A percentile compares a stretch with the other conserved stretches of the same genome.
phyloP scores from a whole-genome alignment of 2,113 vertebrate species.

The Marmota monax region DNA sequence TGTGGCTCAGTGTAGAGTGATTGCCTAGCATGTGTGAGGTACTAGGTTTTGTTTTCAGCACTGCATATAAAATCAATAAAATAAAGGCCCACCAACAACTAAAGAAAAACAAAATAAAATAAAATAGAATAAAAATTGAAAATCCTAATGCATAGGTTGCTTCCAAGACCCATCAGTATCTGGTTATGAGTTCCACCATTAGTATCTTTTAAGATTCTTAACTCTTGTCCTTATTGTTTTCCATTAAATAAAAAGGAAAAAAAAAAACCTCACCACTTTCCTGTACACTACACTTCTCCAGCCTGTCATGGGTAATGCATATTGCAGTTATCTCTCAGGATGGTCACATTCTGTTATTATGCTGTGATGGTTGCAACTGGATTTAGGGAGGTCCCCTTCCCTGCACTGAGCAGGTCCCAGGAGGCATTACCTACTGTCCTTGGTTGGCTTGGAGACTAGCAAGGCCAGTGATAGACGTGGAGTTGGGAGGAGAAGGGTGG shows the following conservation, averaged over 20 bases:
- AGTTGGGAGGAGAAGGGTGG: neutral
- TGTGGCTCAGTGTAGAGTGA: too few species aligned
- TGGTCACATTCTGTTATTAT: neutral
- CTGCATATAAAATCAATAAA: too few species aligned
- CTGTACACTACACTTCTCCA: neutral
- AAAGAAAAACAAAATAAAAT: too few species aligned
- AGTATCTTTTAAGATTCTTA: constrained; percentile 21
- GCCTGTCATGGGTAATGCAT: neutral
- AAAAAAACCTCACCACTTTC: neutral
- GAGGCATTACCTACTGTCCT: neutral
- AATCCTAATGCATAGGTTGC: neutral
- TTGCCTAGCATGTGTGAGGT: too few species aligned
- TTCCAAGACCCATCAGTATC: neutral
- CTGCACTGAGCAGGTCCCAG: neutral
- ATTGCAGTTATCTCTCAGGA: neutral
- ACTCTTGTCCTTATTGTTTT: constrained; percentile 26
- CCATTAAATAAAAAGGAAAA: neutral
- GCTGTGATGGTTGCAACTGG: neutral
- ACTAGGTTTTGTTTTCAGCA: too few species aligned
- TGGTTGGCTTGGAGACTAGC: neutral
- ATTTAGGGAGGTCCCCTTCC: neutral
- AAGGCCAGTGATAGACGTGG: neutral
- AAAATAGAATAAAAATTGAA: neutral
- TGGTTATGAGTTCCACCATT: neutral
- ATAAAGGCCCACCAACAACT: too few species aligned